phyloP scores from a whole-genome alignment of 2,113 vertebrate genomes.

The Scophthalmus maximus region DNA sequence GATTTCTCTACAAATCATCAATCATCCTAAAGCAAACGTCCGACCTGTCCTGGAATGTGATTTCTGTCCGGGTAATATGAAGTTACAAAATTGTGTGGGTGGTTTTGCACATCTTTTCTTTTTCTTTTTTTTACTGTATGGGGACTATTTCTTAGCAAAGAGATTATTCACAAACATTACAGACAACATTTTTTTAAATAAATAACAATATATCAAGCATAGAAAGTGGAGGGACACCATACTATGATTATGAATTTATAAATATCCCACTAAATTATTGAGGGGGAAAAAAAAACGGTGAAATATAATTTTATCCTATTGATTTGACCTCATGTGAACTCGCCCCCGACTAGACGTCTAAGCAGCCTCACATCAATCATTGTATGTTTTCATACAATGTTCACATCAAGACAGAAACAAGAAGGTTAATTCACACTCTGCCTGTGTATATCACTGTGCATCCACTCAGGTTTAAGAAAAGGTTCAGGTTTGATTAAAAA shows the following conservation, averaged over 20 bases:
- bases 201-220: too few relatives aligned
- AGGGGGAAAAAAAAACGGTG: not conserved
- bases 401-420: not conserved
- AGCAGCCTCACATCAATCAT: too few relatives aligned
- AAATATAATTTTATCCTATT: not conserved
- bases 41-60: constrained; percentile 10
- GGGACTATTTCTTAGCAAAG: not conserved
- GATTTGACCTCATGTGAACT: not conserved
- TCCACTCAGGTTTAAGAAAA: too few relatives aligned
- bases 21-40: not conserved
- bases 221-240: not conserved
- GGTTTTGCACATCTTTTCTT: not conserved
- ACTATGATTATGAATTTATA: not conserved
- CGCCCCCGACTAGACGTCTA: not conserved
- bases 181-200: too few relatives aligned
- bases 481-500: too few relatives aligned
- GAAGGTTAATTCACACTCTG: too few relatives aligned
- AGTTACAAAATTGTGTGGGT: constrained; percentile 6
- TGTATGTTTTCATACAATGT: too few relatives aligned
- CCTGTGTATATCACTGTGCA: too few relatives aligned
- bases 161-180: not conserved
- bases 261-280: not conserved
- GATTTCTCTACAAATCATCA: constrained; percentile 11
- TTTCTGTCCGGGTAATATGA: constrained; percentile 33
- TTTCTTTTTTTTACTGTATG: not conserved